phyloP scores from a whole-genome alignment of 2,797 vertebrate species.

The Cynopterus sphinx region DNA sequence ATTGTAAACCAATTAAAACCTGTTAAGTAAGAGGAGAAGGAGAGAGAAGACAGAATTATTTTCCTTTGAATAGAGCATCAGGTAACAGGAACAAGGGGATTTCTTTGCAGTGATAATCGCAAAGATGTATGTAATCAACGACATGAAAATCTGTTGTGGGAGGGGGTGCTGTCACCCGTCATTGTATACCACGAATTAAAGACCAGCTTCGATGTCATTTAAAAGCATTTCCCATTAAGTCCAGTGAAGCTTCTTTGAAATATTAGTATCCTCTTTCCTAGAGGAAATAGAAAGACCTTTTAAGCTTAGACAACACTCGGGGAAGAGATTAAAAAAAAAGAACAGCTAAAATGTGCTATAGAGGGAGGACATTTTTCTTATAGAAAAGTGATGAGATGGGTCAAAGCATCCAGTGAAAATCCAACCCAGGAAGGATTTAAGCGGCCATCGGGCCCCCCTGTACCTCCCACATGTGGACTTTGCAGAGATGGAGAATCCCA shows the following conservation, averaged over 20 bases:
- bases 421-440: not conserved
- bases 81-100: not conserved
- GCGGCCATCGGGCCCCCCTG: not conserved
- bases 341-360: not conserved
- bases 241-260: conserved; percentile 38
- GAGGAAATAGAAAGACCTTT: not conserved
- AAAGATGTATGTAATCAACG: not conserved
- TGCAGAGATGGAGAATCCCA: accelerated
- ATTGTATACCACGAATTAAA: not conserved
- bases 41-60: conserved; percentile 38
- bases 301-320: conserved; percentile 3
- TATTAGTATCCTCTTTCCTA: conserved; percentile 26
- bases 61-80: conserved; percentile 31
- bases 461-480: not conserved
- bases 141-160: not conserved
- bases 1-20: conserved; percentile 31
- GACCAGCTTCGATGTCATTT: not conserved
- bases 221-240: not conserved
- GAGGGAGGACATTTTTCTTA: not conserved
- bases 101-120: conserved; percentile 29
- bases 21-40: not conserved
- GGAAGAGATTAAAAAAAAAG: not conserved
- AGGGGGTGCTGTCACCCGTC: not conserved
- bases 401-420: not conserved
- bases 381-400: not conserved